Conservation (phyloP, 2,113 vertebrate species). For the Microcebus griseorufus region DNA sequence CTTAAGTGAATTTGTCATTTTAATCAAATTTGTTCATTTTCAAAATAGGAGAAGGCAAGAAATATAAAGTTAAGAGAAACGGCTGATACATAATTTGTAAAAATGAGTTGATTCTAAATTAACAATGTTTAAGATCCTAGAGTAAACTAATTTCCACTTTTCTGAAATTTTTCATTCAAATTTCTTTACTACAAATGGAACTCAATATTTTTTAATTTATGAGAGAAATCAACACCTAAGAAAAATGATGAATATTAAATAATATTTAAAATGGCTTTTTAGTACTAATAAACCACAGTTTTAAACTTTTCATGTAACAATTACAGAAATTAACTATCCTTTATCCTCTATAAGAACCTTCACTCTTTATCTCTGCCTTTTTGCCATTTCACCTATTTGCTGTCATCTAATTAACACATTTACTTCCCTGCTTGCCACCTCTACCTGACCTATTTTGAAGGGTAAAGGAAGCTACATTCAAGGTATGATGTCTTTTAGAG, state of each 20-base stretch:
- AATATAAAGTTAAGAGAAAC: background rate
- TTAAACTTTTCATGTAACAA: background rate
- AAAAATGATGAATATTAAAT: background rate
- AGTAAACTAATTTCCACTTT: background rate
- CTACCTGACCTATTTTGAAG: background rate
- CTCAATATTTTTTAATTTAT: background rate
- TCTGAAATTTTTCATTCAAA: background rate
- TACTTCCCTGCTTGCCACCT: background rate
- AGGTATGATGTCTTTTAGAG: background rate
- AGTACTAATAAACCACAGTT: background rate
- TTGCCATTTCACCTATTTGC: background rate
- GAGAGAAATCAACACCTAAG: background rate
- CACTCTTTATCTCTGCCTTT: background rate
- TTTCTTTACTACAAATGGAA: background rate
- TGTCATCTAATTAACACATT: background rate
- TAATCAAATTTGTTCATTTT: background rate
- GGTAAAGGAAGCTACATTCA: background rate
- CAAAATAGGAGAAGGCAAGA: background rate
- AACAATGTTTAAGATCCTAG: background rate
- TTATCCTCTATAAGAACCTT: background rate
- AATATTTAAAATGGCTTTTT: background rate
- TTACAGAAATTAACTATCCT: background rate
- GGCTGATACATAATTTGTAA: background rate
- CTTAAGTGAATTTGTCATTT: constrained; percentile 33
- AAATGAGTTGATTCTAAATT: background rate